Evolutionary conservation across 2,113 vertebrate genomes (phyloP).

Genomic region (Electrona antarctica): DNA sequence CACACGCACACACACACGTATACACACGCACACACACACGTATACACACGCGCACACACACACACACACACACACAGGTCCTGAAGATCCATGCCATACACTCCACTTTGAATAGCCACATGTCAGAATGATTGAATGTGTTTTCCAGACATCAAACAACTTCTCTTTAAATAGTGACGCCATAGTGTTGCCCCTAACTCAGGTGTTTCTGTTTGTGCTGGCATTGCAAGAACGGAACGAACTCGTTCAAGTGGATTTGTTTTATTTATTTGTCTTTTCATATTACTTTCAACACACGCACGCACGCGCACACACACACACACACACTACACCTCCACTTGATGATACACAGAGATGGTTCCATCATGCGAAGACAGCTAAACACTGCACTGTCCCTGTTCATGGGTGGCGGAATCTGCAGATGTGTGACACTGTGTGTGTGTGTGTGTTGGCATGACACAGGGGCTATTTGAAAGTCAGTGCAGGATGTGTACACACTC

Average conservation of each 20-base stretch:
- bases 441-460: conserved; percentile 40
- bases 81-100: background rate
- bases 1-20: background rate
- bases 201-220: background rate
- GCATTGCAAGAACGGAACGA: background rate
- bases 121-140: background rate
- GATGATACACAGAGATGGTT: conserved; percentile 57
- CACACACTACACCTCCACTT: conserved; percentile 36
- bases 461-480: conserved; percentile 56
- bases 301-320: conserved; percentile 54
- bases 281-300: conserved; percentile 2
- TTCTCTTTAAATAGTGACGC: background rate
- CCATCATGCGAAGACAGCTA: conserved; percentile 12
- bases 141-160: too few relatives aligned
- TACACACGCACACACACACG: background rate
- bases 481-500: conserved; percentile 62
- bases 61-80: background rate
- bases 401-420: conserved; percentile 55
- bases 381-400: conserved; percentile 1
- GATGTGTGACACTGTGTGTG: conserved; percentile 58
- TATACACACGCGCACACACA: background rate
- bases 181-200: background rate
- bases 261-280: background rate
- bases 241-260: conserved; percentile 9
- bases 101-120: background rate